Evolutionary conservation across 1,140 invertebrate genomes (phyloP), one percentile per base, ranked within the genome.

Genomic region (Hormaphis cornu): DNA sequence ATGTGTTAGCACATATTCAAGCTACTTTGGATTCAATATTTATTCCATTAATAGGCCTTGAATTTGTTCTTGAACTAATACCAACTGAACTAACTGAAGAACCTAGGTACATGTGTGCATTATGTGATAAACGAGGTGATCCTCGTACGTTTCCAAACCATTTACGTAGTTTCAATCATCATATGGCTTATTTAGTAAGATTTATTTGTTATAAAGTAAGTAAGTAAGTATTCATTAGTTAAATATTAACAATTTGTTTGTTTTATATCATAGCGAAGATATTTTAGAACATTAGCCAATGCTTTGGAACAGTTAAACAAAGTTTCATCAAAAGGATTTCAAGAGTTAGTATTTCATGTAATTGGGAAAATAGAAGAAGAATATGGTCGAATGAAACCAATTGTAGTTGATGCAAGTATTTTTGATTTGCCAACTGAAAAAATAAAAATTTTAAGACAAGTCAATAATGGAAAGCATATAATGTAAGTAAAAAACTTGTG

Each of bases 101-200:
- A 74, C 86, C 87, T 1, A 79, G 81, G 69, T 90, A 90, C 75
- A 81, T 85, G 42, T 91, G 89, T 77, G 81, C 87, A 70, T 79
- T 90, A 46, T 91, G 89, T 78, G 82, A 84, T 73, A 89, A 89
- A 75, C 84, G 85, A 73, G 87, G 87, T 26, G 86, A 89, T 77
- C 84, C 84, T 35, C 81, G 87, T 30, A 89, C 85, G 18, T 86
- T 89, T 69, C 83, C 89, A 78, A 84, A 84, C 53, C 89, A 90
- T 76, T 81, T 89, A 73, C 85, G 83, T 3, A 88, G 87, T 74
- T 85, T 84, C 74, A 85, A 84, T 75, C 89, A 90, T 74, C 82
- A 85, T 5, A 79, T 81, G 72, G 84, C 82, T 58, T 85, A 83
- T 72, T 71, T 84, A 20, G 82, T 83, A 73, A 75, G 72, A 75